A percentile compares a stretch with the other conserved stretches of the same genome.
Evolutionary conservation across 53 echinoderm and acorn worm genomes (phyloP).

Genomic region (Arbacia lixula): DNA sequence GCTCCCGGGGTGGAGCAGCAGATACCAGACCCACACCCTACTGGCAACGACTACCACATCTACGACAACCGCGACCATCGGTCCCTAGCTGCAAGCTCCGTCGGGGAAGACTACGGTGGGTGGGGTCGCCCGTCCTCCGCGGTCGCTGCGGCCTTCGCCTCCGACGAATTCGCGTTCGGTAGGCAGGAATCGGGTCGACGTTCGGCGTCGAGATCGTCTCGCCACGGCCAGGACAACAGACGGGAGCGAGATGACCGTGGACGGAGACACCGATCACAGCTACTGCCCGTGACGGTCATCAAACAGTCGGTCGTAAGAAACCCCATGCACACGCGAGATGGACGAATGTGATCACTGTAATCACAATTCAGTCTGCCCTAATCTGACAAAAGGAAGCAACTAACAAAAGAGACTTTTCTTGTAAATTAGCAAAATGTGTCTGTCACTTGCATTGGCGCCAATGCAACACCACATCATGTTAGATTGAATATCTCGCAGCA

Average conservation of each 20-base stretch:
- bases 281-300: neutral
- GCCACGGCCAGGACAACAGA: neutral
- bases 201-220: neutral
- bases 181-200: conserved; percentile 14
- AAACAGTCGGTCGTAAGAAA: conserved; percentile 15
- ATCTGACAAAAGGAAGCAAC: no score
- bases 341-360: neutral
- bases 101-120: conserved; percentile 17
- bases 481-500: no score
- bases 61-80: no score
- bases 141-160: no score
- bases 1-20: no score
- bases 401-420: no score
- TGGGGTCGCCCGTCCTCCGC: conserved; percentile 3
- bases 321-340: neutral
- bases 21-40: no score
- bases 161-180: conserved; percentile 4
- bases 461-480: no score
- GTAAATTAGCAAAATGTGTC: no score
- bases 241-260: conserved; percentile 2
- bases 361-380: no score
- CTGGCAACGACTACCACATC: no score
- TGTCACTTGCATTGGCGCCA: no score
- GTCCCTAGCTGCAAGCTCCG: neutral
- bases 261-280: neutral